Evolutionary conservation across 2,797 vertebrate genomes (phyloP).

Genomic region (Hemitrygon akajei): DNA sequence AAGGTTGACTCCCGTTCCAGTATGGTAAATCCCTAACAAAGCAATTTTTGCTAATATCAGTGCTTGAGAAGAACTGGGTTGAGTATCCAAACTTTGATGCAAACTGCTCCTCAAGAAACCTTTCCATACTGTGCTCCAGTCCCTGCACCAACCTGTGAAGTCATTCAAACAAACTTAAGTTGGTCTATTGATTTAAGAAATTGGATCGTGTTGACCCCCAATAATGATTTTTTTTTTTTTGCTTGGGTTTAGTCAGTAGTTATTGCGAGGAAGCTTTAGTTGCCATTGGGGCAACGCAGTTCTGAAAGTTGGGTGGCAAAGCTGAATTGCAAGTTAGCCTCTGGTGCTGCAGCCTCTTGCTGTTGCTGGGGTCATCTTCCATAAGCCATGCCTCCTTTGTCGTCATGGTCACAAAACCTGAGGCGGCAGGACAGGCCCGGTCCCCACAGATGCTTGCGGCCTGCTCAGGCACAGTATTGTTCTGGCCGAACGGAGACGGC

Average conservation of each 20-base stretch:
- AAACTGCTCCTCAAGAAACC: conserved; percentile 19
- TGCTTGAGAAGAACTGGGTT: not conserved
- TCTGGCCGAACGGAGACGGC: conserved; percentile 50
- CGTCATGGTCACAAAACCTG: conserved; percentile 64
- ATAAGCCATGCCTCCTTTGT: conserved; percentile 81
- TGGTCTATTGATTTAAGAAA: conserved; percentile 58
- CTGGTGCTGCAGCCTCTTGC: conserved; percentile 76
- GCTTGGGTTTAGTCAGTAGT: conserved; percentile 44
- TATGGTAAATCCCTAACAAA: not conserved
- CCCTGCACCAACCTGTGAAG: conserved; percentile 49
- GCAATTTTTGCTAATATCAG: not conserved
- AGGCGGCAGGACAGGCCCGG: conserved; percentile 56
- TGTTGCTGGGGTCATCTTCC: conserved; percentile 62
- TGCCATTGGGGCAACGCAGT: conserved; percentile 87
- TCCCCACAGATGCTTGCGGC: conserved; percentile 49
- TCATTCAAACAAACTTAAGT: conserved; percentile 47
- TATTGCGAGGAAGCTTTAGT: conserved; percentile 93
- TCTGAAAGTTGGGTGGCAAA: conserved; percentile 95
- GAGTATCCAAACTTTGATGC: not conserved
- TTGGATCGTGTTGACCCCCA: conserved; percentile 52
- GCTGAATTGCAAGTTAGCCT: conserved; percentile 87
- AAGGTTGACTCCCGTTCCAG: not conserved
- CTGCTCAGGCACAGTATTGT: conserved; percentile 57
- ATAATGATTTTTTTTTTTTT: conserved; percentile 61
- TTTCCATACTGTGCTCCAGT: not conserved